phyloP scores from a whole-genome alignment of 2,888 invertebrate genomes.

The Thera britannica region DNA sequence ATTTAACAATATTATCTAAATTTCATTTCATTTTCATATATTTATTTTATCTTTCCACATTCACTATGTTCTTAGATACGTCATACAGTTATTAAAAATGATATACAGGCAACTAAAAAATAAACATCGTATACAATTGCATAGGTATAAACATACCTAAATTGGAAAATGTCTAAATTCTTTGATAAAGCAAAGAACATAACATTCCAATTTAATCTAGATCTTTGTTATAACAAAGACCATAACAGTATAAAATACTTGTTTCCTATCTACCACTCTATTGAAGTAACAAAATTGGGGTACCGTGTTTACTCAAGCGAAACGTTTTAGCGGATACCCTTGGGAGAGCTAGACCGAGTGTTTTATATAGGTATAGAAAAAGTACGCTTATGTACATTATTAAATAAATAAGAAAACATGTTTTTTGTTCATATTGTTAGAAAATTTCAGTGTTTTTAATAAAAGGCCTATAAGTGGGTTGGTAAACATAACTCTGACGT shows the following conservation, averaged over 20 bases:
- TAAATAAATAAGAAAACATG: not conserved
- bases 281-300: conserved; percentile 34
- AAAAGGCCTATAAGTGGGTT: not conserved
- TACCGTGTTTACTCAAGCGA: conserved; percentile 33
- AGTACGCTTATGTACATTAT: not conserved
- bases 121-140: too few species aligned
- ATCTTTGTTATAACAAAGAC: conserved; percentile 7
- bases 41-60: too few species aligned
- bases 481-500: too few species aligned
- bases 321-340: conserved; percentile 36
- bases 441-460: not conserved
- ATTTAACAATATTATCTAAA: too few species aligned
- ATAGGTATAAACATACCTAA: too few species aligned
- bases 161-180: too few species aligned
- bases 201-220: not conserved
- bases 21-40: too few species aligned
- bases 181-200: too few species aligned
- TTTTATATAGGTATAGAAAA: conserved; percentile 1
- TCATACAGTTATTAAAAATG: too few species aligned
- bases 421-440: not conserved
- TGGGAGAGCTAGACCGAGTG: conserved; percentile 21
- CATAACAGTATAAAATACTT: conserved; percentile 1
- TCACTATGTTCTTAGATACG: too few species aligned
- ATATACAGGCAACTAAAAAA: too few species aligned
- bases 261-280: conserved; percentile 19